phyloP scores from a whole-genome alignment of 2,113 vertebrate species.

The Zapornia atra region DNA sequence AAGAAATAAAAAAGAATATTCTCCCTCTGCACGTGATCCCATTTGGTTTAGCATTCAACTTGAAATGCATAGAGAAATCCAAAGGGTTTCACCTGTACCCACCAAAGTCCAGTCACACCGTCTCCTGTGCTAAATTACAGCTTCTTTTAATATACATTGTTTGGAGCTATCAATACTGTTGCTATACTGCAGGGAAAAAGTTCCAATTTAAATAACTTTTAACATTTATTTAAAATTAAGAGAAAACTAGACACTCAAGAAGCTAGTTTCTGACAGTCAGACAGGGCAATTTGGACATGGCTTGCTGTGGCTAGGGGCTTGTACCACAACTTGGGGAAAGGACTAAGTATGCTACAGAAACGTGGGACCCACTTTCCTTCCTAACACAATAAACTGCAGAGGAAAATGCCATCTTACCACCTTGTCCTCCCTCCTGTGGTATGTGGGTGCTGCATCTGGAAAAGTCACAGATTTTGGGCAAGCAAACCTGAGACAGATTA shows the following conservation, averaged over 20 bases:
- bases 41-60: neutral
- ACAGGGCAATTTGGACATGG: neutral
- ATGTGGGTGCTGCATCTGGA: neutral
- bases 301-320: neutral
- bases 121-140: neutral
- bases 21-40: neutral
- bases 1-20: neutral
- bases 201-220: neutral
- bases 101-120: neutral
- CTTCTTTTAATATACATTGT: neutral
- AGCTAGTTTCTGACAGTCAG: neutral
- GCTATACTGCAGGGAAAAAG: neutral
- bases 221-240: neutral
- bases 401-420: neutral
- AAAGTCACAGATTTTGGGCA: neutral
- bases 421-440: neutral
- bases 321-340: neutral
- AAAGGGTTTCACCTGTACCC: neutral
- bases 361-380: neutral
- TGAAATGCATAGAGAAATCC: neutral
- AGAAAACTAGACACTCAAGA: neutral
- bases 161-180: neutral
- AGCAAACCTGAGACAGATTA: neutral
- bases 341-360: neutral
- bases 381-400: neutral